These are phyloP conservation scores for Aspidiotus destructor DNA, from an alignment of 2,888 invertebrate species.

Conservation along the genomic window DNA sequence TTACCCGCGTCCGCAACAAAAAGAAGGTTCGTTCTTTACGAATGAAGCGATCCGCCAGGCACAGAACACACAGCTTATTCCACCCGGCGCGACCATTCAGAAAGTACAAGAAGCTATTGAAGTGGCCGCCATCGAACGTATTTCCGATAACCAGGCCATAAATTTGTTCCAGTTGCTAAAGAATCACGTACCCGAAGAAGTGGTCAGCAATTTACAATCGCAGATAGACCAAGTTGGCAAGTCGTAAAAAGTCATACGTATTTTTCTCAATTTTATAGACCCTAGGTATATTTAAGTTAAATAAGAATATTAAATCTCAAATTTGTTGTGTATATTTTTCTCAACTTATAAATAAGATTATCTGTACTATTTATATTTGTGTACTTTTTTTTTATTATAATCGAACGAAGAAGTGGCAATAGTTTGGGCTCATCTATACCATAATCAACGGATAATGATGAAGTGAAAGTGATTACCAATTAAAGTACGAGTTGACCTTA, in stretches of 20 bases:
- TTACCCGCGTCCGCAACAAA: constrained; percentile 45
- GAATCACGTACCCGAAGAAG: constrained; percentile 75
- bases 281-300: too few relatives aligned
- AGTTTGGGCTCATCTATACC: too few relatives aligned
- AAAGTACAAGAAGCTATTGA: constrained; percentile 70
- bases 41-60: constrained; percentile 81
- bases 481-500: background rate
- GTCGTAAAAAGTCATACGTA: constrained; percentile 23
- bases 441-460: background rate
- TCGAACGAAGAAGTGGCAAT: too few relatives aligned
- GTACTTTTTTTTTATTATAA: too few relatives aligned
- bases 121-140: constrained; percentile 73
- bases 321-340: too few relatives aligned
- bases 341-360: too few relatives aligned
- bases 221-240: constrained; percentile 74
- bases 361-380: too few relatives aligned
- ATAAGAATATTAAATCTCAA: too few relatives aligned
- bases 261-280: too few relatives aligned
- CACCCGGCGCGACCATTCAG: constrained; percentile 76
- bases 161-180: constrained; percentile 75
- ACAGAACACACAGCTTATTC: constrained; percentile 73
- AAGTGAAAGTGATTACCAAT: constrained; percentile 4
- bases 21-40: constrained; percentile 72
- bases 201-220: constrained; percentile 74
- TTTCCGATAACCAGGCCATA: constrained; percentile 73